Evolutionary conservation across 2,888 invertebrate species (phyloP), one percentile per base, ranked within the genome.

Genomic region (Elmis aenea): DNA sequence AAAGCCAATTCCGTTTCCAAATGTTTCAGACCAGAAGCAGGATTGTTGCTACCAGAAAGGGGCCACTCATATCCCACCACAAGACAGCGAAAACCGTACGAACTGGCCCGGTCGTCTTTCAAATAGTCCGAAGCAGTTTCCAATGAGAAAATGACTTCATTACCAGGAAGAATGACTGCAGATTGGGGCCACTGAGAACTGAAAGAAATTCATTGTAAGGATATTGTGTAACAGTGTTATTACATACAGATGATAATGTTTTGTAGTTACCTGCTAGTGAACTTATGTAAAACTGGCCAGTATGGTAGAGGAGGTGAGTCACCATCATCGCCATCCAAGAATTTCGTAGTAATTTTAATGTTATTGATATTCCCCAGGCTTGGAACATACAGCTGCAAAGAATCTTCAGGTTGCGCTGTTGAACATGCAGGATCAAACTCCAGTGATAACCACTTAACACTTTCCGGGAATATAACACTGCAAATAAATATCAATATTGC

Each of bases 61-160:
- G 75, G 81, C 82, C 80, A 91, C 66, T 81, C 93, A 67, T 79
- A 91, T 42, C 83, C 94, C 58, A 85, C 79, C 33, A 85, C 82
- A 15, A 87, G 69, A 59, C 87, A 87, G 45, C 80, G 89, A 73
- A 83, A 95, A 51, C 77, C 84, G 63, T 79, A 91, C 42, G 81
- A 81, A 58, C 79, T 79, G 1, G 81, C 81, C 56, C 85, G 83
- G 49, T 90, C 93, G 67, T 92, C 91, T 57, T 89, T 90, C 42
- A 92, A 79, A 66, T 95, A 96, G 64, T 95, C 86, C 0, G 95
- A 89, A 0, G 95, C 91, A 0, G 96, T 95, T 71, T 97, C 96
- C 59, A 99, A 64, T 0, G 94, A 93, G 66, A 97, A 94, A 55
- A 94, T 81, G 0, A 96, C 85, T 70, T 93, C 90, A 64, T 94